Evolutionary conservation across 2,797 vertebrate species (phyloP), one percentile per base, ranked within the genome.

Genomic region (Toxotes lorentzi): DNA sequence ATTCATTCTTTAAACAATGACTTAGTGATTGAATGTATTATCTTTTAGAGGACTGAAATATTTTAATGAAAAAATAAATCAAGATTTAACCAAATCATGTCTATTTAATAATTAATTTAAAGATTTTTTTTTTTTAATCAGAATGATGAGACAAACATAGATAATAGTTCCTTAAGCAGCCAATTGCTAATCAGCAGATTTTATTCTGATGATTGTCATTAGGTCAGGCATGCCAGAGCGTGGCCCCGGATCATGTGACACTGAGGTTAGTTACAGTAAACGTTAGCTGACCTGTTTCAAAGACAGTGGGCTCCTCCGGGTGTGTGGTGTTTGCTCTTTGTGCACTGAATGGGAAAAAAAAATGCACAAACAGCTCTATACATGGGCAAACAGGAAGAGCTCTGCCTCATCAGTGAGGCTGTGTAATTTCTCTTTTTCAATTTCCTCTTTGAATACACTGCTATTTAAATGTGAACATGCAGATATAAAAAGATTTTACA

Each of bases 261-360:
- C 30, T 2, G 71, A 79, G 58, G 84, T 77, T 63, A 68, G 73
- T 73, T 72, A 75, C 82, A 85, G 73, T 81, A 85, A 88, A 92
- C 83, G 76, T 88, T 84, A 86, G 81, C 78, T 91, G 87, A 91
- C 90, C 89, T 80, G 66, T 81, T 88, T 89, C 53, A 90, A 87
- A 84, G 79, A 79, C 71, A 87, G 74, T 74, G 54, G 58, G 64
- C 17, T 86, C 77, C 67, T 82, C 48, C 0, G 54, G 53, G 78
- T 78, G 83, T 60, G 63, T 69, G 77, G 0, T 30, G 47, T 68
- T 62, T 35, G 5, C 48, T 61, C 21, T 70, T 9, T 23, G 65
- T 69, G 58, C 34, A 21, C 70, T 64, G 76, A 69, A 76, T 69
- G 60, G 23, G 32, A n/a, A 6, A 77, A 71, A 72, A 30, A 24